Conservation (phyloP, 2,113 vertebrate species). For the Tragelaphus buxtoni region DNA sequence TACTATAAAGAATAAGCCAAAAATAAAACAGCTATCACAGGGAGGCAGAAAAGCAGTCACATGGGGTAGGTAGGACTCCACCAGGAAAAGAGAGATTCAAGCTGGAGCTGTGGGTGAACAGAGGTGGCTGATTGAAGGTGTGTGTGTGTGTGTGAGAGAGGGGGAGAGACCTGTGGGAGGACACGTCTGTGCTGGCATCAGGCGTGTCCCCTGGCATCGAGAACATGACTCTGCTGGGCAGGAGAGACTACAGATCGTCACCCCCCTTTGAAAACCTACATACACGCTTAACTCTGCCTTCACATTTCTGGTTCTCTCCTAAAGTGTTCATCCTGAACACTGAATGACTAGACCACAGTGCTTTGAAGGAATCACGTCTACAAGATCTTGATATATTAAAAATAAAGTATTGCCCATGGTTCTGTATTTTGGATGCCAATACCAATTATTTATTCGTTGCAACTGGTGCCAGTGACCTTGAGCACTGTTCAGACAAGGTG, state of each 20-base stretch:
- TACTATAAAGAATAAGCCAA: neutral
- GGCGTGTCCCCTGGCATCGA: fast-evolving
- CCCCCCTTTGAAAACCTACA: fast-evolving
- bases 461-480: neutral
- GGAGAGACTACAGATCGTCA: too few species aligned
- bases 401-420: neutral
- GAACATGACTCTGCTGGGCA: neutral
- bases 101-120: neutral
- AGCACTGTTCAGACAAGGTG: fast-evolving
- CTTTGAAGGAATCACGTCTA: neutral
- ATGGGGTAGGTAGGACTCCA: neutral
- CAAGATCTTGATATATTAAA: neutral
- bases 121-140: neutral
- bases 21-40: neutral
- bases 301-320: neutral
- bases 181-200: fast-evolving
- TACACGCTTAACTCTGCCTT: fast-evolving
- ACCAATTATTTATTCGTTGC: neutral
- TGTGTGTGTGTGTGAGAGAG: neutral
- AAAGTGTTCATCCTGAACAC: neutral
- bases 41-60: neutral
- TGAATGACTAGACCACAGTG: neutral
- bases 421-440: neutral
- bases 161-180: neutral
- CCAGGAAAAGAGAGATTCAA: neutral